Percentiles rank a stretch among this genome's conserved stretches.
phyloP scores from a whole-genome alignment of 2,113 vertebrate species.

The Peucedramus taeniatus region DNA sequence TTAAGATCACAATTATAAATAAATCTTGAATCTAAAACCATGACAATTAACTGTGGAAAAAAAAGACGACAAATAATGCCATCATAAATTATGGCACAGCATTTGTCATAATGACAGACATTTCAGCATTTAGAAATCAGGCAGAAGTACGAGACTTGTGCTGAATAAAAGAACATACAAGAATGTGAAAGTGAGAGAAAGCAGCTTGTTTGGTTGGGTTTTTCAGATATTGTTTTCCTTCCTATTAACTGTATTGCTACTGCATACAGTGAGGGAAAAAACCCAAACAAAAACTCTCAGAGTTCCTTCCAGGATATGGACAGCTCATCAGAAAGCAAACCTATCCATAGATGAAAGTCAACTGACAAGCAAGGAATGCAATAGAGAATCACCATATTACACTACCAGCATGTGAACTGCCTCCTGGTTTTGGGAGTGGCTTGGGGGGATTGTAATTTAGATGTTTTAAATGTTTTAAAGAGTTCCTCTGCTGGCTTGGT shows the following conservation, averaged over 20 bases:
- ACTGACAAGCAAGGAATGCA: neutral
- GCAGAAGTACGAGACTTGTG: neutral
- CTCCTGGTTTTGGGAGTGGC: neutral
- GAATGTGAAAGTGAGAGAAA: neutral
- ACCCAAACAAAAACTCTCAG: neutral
- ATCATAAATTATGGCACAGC: constrained; percentile 52
- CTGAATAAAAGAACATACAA: neutral
- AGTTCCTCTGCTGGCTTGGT: neutral
- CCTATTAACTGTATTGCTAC: neutral
- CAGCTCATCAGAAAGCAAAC: neutral
- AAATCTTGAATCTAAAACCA: constrained; percentile 69
- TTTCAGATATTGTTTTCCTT: neutral
- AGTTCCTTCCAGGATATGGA: neutral
- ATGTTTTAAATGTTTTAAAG: neutral
- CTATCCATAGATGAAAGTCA: neutral
- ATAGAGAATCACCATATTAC: neutral
- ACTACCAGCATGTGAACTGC: neutral
- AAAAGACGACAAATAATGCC: constrained; percentile 54
- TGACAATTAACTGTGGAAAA: constrained; percentile 19
- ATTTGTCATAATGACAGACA: neutral
- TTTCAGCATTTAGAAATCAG: neutral
- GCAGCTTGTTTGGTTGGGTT: neutral
- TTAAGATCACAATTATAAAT: neutral
- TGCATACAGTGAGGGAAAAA: neutral
- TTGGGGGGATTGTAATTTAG: neutral